Percentiles rank a stretch among this genome's conserved stretches.
Conservation (phyloP, 1,140 invertebrate species). For the Drosophila serrata region DNA sequence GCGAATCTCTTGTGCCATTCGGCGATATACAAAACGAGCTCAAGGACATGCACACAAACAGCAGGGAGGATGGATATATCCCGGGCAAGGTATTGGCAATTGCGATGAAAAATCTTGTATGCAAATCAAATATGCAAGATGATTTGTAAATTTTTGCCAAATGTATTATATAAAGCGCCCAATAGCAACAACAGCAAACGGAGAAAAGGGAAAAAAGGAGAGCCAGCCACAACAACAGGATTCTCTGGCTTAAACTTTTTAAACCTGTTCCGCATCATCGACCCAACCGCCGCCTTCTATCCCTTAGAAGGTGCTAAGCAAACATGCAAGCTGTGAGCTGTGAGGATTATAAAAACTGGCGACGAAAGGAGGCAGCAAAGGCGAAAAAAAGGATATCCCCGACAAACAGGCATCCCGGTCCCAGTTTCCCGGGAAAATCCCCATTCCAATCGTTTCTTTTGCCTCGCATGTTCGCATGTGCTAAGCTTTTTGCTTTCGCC, state of each 20-base stretch:
- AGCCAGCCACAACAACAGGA: constrained; percentile 43
- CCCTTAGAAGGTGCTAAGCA: constrained; percentile 73
- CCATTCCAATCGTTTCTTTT: neutral
- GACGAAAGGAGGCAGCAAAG: constrained; percentile 8
- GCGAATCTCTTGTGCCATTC: constrained; percentile 77
- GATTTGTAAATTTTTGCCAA: constrained; percentile 83
- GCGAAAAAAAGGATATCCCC: constrained; percentile 67
- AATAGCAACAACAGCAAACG: constrained; percentile 1
- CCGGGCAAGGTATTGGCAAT: constrained; percentile 57
- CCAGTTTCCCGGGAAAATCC: constrained; percentile 26
- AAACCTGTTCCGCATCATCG: constrained; percentile 54
- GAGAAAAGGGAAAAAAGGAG: neutral
- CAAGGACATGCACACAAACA: constrained; percentile 41
- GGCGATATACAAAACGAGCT: constrained; percentile 73
- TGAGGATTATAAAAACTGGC: constrained; percentile 68
- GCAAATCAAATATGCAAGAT: constrained; percentile 82
- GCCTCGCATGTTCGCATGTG: constrained; percentile 47
- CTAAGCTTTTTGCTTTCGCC: constrained; percentile 52
- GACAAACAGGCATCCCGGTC: constrained; percentile 58
- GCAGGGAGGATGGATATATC: constrained; percentile 14
- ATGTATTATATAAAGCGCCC: constrained; percentile 62
- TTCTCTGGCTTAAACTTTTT: constrained; percentile 51
- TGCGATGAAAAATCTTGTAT: constrained; percentile 63
- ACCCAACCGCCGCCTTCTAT: constrained; percentile 17
- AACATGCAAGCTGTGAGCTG: constrained; percentile 71